Evolutionary conservation across 1,140 invertebrate species (phyloP), one percentile per base, ranked within the genome.

Genomic region (Heliconius hermathena): DNA sequence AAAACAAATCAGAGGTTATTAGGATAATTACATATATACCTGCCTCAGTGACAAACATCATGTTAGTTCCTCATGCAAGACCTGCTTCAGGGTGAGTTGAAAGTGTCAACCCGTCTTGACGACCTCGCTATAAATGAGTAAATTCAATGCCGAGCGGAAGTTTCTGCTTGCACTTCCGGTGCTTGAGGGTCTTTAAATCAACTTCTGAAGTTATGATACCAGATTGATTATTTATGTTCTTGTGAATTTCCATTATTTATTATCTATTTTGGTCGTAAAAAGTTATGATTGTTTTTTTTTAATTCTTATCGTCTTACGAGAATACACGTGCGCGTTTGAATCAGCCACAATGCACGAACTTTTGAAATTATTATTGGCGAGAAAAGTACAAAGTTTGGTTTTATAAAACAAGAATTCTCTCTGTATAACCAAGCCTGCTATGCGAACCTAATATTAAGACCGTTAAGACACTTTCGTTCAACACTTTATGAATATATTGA

Each of bases 101-200:
- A 88, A 89, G 87, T 85, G 81, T 84, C 83, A 88, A 83, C 81
- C 38, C 26, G 82, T 81, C 84, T 77, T 8, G 83, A 49, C 77
- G 86, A 74, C 89, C 89, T 90, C 84, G 88, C 80, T 85, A 78
- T 76, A 85, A 70, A 82, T 84, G 82, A 83, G 81, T 78, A 79
- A 78, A 81, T 81, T 75, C 85, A 88, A 89, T 89, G 87, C 76
- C 85, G 82, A 76, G 84, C 87, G 85, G 89, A 89, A 86, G 71
- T 77, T 76, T 71, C 79, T 78, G 77, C 83, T 86, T 87, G 83
- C 73, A 82, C 81, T 90, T 87, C 89, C 87, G 83, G n/a, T 75
- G 60, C 8, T 73, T 71, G 79, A 80, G 79, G 79, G 79, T 76
- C 79, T 73, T 76, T 57, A 38, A 57, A 36, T 72, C 73, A 29